phyloP scores from a whole-genome alignment of 2,113 vertebrate species.

The Trichomycterus rosablanca region DNA sequence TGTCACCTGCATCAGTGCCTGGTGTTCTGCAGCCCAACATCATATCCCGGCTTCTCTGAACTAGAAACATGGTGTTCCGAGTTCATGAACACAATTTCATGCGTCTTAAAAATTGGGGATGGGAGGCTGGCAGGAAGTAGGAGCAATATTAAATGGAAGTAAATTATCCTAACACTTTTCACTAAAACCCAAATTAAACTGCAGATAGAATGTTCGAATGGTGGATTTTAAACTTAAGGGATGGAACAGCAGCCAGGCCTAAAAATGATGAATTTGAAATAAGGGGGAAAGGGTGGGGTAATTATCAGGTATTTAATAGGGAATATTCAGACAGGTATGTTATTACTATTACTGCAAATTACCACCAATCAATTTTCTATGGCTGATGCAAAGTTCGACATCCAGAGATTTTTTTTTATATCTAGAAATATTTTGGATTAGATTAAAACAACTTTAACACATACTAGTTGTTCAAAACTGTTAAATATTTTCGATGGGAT shows the following conservation, averaged over 20 bases:
- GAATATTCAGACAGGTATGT: too few species aligned
- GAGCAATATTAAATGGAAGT: slow-evolving; percentile 51
- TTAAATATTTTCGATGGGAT: slow-evolving; percentile 22
- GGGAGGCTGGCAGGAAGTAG: slow-evolving; percentile 53
- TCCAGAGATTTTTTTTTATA: too few species aligned
- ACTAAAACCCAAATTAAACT: slow-evolving; percentile 53
- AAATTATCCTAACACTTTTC: slow-evolving; percentile 56
- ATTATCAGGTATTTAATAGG: too few species aligned
- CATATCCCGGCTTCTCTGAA: slow-evolving; percentile 58
- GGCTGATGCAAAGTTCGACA: too few species aligned
- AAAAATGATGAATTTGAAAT: slow-evolving; percentile 17
- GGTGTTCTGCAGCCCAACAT: slow-evolving; percentile 64
- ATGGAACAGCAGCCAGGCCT: slow-evolving; percentile 25
- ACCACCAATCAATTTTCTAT: too few species aligned
- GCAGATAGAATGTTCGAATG: slow-evolving; percentile 35
- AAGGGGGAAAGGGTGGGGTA: too few species aligned
- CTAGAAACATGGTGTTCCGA: slow-evolving; percentile 64
- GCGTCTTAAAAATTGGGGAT: slow-evolving; percentile 67
- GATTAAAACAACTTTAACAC: neutral
- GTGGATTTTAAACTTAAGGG: too few species aligned
- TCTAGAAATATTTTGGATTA: slow-evolving; percentile 2
- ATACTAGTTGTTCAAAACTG: slow-evolving; percentile 29
- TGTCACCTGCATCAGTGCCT: slow-evolving; percentile 70
- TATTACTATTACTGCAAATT: too few species aligned
- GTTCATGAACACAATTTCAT: slow-evolving; percentile 71